Percentiles rank a stretch among this genome's conserved stretches.
Evolutionary conservation across 1,140 invertebrate genomes (phyloP).

Genomic region (Varroa destructor): DNA sequence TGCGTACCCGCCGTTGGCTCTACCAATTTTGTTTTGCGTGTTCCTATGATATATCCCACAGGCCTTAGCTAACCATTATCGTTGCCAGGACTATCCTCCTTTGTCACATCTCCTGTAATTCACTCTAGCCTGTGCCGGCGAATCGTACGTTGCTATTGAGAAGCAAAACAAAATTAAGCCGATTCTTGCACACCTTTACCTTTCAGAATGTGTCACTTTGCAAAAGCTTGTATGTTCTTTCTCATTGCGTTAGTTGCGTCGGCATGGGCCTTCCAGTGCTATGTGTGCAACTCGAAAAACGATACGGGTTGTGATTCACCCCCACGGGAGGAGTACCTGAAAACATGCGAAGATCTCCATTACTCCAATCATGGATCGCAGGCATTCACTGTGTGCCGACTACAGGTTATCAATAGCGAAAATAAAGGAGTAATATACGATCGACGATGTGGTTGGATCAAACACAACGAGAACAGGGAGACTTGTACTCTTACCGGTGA

Average conservation of each 20-base stretch:
- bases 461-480: slow-evolving; percentile 22
- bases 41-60: no score
- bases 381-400: slow-evolving; percentile 13
- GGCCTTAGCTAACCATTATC: no score
- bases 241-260: neutral
- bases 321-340: slow-evolving; percentile 7
- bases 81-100: no score
- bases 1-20: no score
- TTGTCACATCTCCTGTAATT: no score
- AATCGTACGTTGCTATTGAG: no score
- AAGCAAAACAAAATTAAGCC: no score
- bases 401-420: neutral
- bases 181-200: no score
- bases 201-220: neutral
- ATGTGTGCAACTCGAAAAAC: slow-evolving; percentile 25
- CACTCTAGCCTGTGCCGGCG: no score
- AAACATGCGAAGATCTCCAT: slow-evolving; percentile 23
- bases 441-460: slow-evolving; percentile 20
- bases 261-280: neutral
- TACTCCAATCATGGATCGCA: neutral
- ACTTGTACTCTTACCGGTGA: neutral
- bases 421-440: neutral
- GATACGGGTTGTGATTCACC: slow-evolving; percentile 7
- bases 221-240: neutral
- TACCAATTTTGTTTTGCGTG: no score